Conservation (phyloP, 1,140 invertebrate genomes). For the Chrysopa pallens region DNA sequence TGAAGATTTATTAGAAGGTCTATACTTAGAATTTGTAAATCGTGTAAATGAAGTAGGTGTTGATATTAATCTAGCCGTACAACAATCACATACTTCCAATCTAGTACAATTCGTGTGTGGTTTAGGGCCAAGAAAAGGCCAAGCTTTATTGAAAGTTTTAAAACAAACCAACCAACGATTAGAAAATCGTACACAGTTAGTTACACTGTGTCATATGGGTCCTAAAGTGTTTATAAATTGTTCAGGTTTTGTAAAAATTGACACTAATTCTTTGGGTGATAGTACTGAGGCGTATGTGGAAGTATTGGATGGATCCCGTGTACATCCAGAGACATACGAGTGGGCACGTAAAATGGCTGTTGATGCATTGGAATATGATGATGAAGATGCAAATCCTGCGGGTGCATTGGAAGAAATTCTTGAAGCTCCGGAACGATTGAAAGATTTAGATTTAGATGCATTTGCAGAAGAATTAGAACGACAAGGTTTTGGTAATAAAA, state of each 20-base stretch:
- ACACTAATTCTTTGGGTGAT: conserved; percentile 85
- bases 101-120: conserved; percentile 97
- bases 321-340: conserved; percentile 98
- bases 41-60: conserved; percentile 97
- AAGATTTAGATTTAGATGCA: conserved; percentile 94
- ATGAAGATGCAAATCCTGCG: conserved; percentile 89
- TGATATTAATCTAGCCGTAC: conserved; percentile 85
- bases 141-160: conserved; percentile 72
- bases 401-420: conserved; percentile 94
- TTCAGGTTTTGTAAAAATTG: conserved; percentile 97
- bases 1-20: conserved; percentile 68
- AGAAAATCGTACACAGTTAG: conserved; percentile 88
- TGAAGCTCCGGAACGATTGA: conserved; percentile 84
- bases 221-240: conserved; percentile 99
- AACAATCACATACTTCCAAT: conserved; percentile 70
- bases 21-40: conserved; percentile 84
- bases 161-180: conserved; percentile 87
- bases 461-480: conserved; percentile 95
- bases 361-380: conserved; percentile 95
- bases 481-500: conserved; percentile 71
- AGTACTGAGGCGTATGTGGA: conserved; percentile 21
- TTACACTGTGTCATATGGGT: conserved; percentile 90
- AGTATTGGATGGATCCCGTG: conserved; percentile 79
- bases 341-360: conserved; percentile 99
- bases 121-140: conserved; percentile 85